Base-by-base conservation (phyloP, 2,113 vertebrate genomes). In the Taxidea taxus region DNA sequence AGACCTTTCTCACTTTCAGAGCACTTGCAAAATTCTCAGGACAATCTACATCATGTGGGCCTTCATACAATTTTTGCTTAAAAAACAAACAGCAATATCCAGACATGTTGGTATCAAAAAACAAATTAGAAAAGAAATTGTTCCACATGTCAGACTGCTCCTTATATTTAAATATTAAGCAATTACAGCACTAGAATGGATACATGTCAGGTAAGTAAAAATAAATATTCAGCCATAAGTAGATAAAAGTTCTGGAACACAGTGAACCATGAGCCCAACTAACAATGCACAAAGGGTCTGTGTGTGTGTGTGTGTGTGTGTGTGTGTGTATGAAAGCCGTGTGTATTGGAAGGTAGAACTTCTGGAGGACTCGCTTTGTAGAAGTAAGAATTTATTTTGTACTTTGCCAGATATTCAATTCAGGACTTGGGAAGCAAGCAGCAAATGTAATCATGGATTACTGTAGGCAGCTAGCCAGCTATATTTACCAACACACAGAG, bases 371-470 rank as follows among this genome's bases (percentile, higher is more conserved):
- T 98, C 92, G 95, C 27, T 91, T 91, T 88, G 84, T 98, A 93
- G 92, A 98, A 98, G 94, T 94, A 97, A 97, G 91, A 97, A 96
- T 98, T 98, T 98, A 97, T 97, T 98, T 97, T 98, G 96, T 29
- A 49, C 96, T 98, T 97, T 98, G 98, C 95, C 98, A 98, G 92
- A 97, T 98, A 98, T 95, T 98, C 93, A 98, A 88, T 97, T 97
- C 97, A 94, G 92, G 42, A 95, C 85, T 98, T 94, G 96, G 97
- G 97, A 98, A 97, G 51, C 39, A 83, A 95, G 81, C 42, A 64
- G 58, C 95, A 96, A 94, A 96, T 96, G 96, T 98, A 97, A 98
- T 98, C 98, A 98, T 90, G 96, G 98, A 99, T 98, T 99, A 98
- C 54, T 83, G 74, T 78, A 97, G 89, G 54, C 86, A 96, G 60